Base-by-base conservation (phyloP, 2,888 invertebrate genomes). In the Drosophila monieri region DNA sequence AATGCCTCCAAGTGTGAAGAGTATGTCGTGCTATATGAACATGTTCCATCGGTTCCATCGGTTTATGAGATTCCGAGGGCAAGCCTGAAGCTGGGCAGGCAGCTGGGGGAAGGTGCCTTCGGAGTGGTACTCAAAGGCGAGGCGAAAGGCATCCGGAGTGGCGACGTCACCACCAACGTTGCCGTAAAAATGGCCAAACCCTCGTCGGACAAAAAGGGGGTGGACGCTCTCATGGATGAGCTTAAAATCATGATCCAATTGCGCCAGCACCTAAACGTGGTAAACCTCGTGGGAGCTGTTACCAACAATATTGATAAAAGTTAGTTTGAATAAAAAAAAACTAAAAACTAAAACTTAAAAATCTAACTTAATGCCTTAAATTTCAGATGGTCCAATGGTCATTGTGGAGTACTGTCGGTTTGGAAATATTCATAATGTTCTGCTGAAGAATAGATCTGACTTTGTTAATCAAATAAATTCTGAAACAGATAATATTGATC, bases 141-240 rank as follows among this genome's bases (percentile, higher is more conserved):
- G 1, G 98, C 98, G 0, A 93, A 94, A 55, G 97, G 96, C 2
- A 96, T 98, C 47, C 91, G 94, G n/a, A 94, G 94, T 44, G 94
- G 94, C 0, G 96, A 96, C 89, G 93, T 94, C 39, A 93, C 93
- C 4, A 95, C 96, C 0, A 95, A 94, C 0, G 98, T 98, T 0
- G 99, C 99, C 0, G 98, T 99, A 0, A 99, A 99, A 93, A 98
- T 97, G 97, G 97, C 98, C 3, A 97, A 97, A 91, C 95, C 95
- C 77, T 95, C 95, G 47, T 96, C 97, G 0, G 97, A 98, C 89
- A 94, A 91, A 66, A 91, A 92, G 74, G 91, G 96, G 83, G 95
- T 98, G 72, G 95, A 95, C 89, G 97, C 98, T 0, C 92, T 99
- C 46, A 95, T 97, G 23, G 96, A 97, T 0, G 99, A 99, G 90